These are phyloP conservation scores for Malacoraja senta DNA, from an alignment of 2,797 vertebrate genomes.

Conservation along the genomic window DNA sequence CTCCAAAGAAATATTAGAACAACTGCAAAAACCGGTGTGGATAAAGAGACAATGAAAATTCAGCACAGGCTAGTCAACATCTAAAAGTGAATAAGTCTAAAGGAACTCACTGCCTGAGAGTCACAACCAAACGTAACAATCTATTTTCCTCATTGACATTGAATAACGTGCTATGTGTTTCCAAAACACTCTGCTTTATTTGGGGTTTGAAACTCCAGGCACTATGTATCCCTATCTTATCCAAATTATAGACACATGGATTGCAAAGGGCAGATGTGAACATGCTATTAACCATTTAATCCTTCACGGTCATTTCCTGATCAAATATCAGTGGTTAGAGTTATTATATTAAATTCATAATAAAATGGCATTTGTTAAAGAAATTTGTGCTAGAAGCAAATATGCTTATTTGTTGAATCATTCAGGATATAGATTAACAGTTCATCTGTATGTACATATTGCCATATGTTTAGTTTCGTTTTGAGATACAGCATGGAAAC, in stretches of 20 bases:
- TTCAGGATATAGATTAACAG: background rate
- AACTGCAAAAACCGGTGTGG: background rate
- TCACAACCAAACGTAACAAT: background rate
- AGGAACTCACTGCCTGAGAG: background rate
- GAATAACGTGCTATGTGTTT: background rate
- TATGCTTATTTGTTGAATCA: background rate
- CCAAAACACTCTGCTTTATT: too few species aligned
- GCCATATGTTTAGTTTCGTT: too few species aligned
- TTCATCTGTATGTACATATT: background rate
- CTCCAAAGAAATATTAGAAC: background rate
- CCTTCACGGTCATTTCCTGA: slow-evolving; percentile 6
- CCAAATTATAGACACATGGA: background rate
- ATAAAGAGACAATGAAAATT: background rate
- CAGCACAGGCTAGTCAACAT: background rate
- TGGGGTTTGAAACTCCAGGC: background rate
- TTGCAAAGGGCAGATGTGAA: background rate
- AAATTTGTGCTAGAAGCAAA: background rate
- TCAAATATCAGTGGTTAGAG: background rate
- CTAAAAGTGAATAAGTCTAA: background rate
- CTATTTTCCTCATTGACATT: background rate
- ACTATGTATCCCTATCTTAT: too few species aligned
- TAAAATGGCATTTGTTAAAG: slow-evolving; percentile 11
- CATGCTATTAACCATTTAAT: background rate
- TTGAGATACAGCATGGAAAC: too few species aligned
- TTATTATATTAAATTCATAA: background rate